Conservation (phyloP, 2,113 vertebrate genomes). For the Mugil cephalus region DNA sequence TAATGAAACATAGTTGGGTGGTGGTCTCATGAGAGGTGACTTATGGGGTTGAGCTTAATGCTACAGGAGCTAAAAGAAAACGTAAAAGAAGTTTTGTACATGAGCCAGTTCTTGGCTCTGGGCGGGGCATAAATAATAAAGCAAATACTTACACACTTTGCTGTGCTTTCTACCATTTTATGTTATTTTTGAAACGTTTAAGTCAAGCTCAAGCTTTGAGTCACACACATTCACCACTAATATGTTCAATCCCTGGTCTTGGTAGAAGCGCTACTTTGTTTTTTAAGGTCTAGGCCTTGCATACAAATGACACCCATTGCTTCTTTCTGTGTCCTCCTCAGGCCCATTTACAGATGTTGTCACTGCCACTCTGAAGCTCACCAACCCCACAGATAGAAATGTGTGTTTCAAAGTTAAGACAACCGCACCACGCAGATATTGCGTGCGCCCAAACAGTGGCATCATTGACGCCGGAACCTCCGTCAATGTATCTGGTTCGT, state of each 20-base stretch:
- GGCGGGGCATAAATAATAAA: constrained; percentile 35
- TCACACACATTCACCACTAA: background rate
- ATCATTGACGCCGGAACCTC: constrained; percentile 92
- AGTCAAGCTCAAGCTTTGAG: background rate
- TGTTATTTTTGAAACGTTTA: constrained; percentile 28
- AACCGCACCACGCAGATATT: constrained; percentile 95
- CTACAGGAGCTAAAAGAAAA: background rate
- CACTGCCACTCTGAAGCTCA: constrained; percentile 94
- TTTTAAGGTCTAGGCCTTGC: background rate
- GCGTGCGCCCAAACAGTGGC: constrained; percentile 96
- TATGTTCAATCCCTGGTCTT: background rate
- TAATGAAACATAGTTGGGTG: background rate
- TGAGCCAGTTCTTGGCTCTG: constrained; percentile 9
- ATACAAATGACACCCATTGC: constrained; percentile 16
- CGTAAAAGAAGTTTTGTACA: constrained; percentile 1
- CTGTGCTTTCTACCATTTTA: constrained; percentile 14
- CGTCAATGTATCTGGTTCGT: constrained; percentile 92
- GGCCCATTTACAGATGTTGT: constrained; percentile 97
- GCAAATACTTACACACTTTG: background rate
- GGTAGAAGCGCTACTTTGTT: background rate
- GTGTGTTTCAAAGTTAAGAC: constrained; percentile 99
- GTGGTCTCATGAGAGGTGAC: too few relatives aligned
- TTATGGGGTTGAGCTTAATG: too few relatives aligned
- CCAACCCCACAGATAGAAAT: constrained; percentile 93
- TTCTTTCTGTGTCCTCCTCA: constrained; percentile 66